Base-by-base conservation (phyloP, 2,113 vertebrate species). In the Megaleporinus macrocephalus region DNA sequence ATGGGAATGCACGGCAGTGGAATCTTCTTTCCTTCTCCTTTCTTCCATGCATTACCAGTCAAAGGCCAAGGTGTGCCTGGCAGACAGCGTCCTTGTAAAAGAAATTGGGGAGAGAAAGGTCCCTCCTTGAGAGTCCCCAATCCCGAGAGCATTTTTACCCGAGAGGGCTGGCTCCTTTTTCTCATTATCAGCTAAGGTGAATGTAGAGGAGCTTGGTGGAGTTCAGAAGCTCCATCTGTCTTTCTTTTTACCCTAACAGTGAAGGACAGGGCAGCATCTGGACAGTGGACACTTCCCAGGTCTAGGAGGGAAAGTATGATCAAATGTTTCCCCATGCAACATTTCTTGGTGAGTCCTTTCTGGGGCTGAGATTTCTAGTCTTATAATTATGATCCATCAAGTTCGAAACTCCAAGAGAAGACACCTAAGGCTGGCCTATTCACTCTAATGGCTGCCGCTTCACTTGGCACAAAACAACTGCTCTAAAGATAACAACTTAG, bases 161-260 rank as follows among this genome's bases (percentile, higher is more conserved):
- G 11, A 36, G 69, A 36, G 69, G 29, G 63, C 74, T 33, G 24
- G 41, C 53, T 77, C 66, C 79, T 47, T 87, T 49, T 85, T 75
- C 87, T 79, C 73, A 85, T 81, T 49, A 63, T 79, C 51, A 84
- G 59, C 76, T 22, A 61, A 85, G 63, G 82, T 41, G 44, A 71
- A 73, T 20, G 18, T 78, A 83, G 47, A 77, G 53, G 79, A 78
- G 86, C 84, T 85, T 12, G 68, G 62, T 74, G 76, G 29, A 69
- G 83, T 78, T 85, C 85, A 84, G 76, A 51, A 84, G 68, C 66
- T 82, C 80, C 59, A 69, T 57, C 73, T 85, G 71, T 78, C 77
- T 85, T 13, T 59, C 71, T 29, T 57, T 79, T 18, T 0, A 51
- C 33, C 72, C 76, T 26, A 79, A 66, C 66, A 47, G 85, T 83